Evolutionary conservation across 2,113 vertebrate genomes (phyloP).

Genomic region (Stegastes partitus): DNA sequence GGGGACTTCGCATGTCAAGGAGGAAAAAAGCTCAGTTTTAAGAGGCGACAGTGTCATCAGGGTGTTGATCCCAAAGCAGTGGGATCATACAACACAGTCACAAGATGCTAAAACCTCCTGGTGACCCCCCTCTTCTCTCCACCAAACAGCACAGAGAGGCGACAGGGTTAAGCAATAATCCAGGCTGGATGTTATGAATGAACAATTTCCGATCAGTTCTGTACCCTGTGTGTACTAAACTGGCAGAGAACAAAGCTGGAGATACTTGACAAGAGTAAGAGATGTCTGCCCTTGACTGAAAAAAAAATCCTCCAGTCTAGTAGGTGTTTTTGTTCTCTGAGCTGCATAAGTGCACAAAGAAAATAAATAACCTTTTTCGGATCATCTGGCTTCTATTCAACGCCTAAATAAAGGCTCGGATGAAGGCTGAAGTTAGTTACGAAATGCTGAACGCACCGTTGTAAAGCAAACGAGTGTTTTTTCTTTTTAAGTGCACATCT

Average conservation of each 20-base stretch:
- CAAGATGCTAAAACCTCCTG: not conserved
- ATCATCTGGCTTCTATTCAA: slow-evolving; percentile 22
- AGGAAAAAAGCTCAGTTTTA: no score
- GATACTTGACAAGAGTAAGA: not conserved
- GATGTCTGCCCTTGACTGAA: not conserved
- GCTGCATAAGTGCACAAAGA: slow-evolving; percentile 10
- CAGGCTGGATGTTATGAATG: slow-evolving; percentile 4
- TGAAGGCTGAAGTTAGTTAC: slow-evolving; percentile 31
- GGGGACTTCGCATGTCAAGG: no score
- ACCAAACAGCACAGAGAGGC: not conserved
- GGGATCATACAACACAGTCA: not conserved
- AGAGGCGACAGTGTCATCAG: no score
- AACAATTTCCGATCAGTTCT: slow-evolving; percentile 5
- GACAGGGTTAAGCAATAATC: slow-evolving; percentile 16
- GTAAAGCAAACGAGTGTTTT: slow-evolving; percentile 20
- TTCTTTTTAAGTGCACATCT: slow-evolving; percentile 16
- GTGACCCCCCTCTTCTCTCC: slow-evolving; percentile 8
- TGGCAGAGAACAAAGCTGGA: slow-evolving; percentile 23
- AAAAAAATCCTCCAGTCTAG: slow-evolving; percentile 4
- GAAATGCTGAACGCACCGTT: slow-evolving; percentile 26
- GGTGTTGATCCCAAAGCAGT: not conserved
- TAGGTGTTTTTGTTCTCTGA: slow-evolving; percentile 15
- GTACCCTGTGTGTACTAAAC: not conserved
- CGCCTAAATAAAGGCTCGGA: slow-evolving; percentile 27
- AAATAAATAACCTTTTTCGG: slow-evolving; percentile 23